Evolutionary conservation across 64 coral and sea anemone species (phyloP), one percentile per base, ranked within the genome.

Genomic region (Actinia tenebrosa): DNA sequence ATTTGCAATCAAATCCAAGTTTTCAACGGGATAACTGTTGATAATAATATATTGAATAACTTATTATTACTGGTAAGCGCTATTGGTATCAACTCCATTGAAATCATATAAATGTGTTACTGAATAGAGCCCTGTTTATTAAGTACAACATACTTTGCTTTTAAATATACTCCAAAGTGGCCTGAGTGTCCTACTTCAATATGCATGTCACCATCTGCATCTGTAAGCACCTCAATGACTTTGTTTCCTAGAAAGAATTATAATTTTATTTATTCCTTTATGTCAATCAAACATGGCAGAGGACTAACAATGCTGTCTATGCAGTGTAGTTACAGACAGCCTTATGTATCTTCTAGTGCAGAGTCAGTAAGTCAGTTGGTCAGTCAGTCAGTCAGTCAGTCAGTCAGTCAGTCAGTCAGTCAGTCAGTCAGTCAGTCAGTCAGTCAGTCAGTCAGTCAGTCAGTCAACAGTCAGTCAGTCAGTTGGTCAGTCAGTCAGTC

Each of bases 181-280:
- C 45, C 79, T 50, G 79, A 45, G 53, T 81, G 79, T 10, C 79
- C 79, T 7, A 52, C 22, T 52, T 81, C 79, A 50, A 81, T 11
- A 53, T 81, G 79, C 20, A 81, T 50, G 22, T 81, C 79, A 81
- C 50, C 46, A 50, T 52, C 10, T 81, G 17, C 17, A 23, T 81
- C 79, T 50, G 79, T 81, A 22, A 50, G 50, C 10, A 81, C 15
- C 45, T 81, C 14, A 81, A 81, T 53, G 20, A 53, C 22, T 4
- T 53, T 81, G 17, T 81, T 81, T 81, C 79, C 79, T 81, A 50
- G 14, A 81, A 50, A 20, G 50, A 81, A 22, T 10, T 14, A 81
- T 13, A 46, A 79, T 66, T 58, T 2, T 58, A 58, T 58, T 58
- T 11, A 58, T 58, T 11, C 0, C 56, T 58, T 14, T 58, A 13